Evolutionary conservation across 1,140 invertebrate genomes (phyloP), one percentile per base, ranked within the genome.

Genomic region (Pseudachorutes palmiensis): DNA sequence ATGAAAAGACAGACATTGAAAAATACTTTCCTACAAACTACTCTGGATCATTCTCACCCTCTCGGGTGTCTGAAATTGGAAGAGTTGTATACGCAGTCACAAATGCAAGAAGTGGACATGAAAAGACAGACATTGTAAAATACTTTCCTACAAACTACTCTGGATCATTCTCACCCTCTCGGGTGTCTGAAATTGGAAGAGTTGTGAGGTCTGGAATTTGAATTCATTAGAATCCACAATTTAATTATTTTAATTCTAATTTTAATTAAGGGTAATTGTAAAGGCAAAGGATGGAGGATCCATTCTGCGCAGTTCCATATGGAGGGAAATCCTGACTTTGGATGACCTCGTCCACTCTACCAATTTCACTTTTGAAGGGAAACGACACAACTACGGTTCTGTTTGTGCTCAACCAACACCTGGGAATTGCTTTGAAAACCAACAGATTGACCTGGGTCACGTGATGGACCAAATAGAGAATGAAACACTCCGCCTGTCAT

Each of bases 71-170:
- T 1, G 82, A 90, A 76, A 85, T 89, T 79, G 90, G 91, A 87
- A 84, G 90, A 72, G 92, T 92, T 76, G 90, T 89, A 19, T 83
- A 90, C 64, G 84, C 93, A 48, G 26, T 12, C 19, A 45, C 9
- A 45, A 45, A 45, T 12, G 36, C 9, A 45, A 19, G 9, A 45
- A 45, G 36, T 45, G 9, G 19, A 12, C 19, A 45, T 45, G 9
- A 45, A 45, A 45, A 45, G 19, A 45, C 9, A 45, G 9, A 45
- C 36, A 88, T 91, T n/a, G 90, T 93, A 76, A 82, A 86, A 70
- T 83, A 84, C 72, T 94, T 94, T 77, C 92, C 90, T 81, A 86
- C 91, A 51, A 93, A 94, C 78, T 92, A 92, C 76, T 88, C 86
- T 22, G 83, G 85, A 74, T 80, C 86, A 62, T 94, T 94, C 76